phyloP scores from a whole-genome alignment of 2,888 invertebrate species.

The Platycnemis pennipes region DNA sequence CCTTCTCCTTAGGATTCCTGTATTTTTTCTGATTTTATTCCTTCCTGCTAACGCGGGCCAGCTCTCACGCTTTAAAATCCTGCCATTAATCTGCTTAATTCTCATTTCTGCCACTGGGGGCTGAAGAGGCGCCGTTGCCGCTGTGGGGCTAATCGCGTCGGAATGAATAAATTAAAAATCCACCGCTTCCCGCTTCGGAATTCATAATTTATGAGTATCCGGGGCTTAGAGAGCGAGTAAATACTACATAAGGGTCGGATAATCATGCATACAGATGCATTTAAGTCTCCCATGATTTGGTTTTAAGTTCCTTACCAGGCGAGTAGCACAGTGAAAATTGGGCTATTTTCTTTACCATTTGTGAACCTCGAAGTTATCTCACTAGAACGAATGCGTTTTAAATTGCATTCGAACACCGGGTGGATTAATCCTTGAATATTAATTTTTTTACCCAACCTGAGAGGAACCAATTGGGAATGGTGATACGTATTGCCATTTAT shows the following conservation, averaged over 20 bases:
- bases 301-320: background rate
- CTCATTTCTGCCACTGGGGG: background rate
- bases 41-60: background rate
- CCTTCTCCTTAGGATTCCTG: background rate
- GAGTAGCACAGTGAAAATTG: background rate
- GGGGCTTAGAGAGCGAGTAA: background rate
- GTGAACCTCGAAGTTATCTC: background rate
- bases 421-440: background rate
- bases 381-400: background rate
- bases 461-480: background rate
- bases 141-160: background rate
- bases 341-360: background rate
- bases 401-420: background rate
- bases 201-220: background rate
- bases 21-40: background rate
- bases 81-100: slow-evolving; percentile 40
- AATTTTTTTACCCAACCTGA: background rate
- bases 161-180: slow-evolving; percentile 29
- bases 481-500: background rate
- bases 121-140: background rate
- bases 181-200: background rate
- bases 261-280: background rate
- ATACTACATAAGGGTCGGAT: background rate
- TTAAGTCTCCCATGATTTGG: background rate
- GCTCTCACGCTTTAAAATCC: background rate